A percentile compares a stretch with the other conserved stretches of the same genome.
Conservation (phyloP, 2,113 vertebrate genomes). For the Mormoops blainvillei region DNA sequence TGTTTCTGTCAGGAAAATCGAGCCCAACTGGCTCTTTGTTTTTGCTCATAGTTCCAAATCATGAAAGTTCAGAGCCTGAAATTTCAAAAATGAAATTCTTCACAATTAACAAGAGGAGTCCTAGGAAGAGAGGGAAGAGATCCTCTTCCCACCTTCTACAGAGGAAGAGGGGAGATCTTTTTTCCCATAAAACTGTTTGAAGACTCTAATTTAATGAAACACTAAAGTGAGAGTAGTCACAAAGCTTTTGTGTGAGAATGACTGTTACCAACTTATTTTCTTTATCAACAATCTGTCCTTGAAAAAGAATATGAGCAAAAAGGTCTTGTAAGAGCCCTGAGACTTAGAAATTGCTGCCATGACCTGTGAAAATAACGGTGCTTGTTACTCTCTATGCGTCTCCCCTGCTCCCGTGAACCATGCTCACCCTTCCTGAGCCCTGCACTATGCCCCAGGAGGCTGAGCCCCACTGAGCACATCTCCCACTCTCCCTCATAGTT, state of each 20-base stretch:
- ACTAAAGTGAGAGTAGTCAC: not conserved
- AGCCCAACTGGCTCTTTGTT: not conserved
- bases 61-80: not conserved
- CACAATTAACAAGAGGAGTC: not conserved
- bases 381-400: not conserved
- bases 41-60: not conserved
- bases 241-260: conserved; percentile 11
- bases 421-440: not conserved
- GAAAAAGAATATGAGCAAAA: not conserved
- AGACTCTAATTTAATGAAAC: conserved; percentile 9
- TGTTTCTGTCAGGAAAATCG: not conserved
- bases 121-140: not conserved
- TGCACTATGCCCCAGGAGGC: not conserved
- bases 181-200: not conserved
- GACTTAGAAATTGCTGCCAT: not conserved
- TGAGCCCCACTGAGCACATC: not conserved
- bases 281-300: conserved; percentile 22
- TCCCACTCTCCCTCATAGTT: not conserved
- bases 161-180: not conserved
- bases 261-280: conserved; percentile 12
- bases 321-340: not conserved
- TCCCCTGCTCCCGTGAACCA: not conserved
- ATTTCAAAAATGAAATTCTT: not conserved
- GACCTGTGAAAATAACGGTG: not conserved
- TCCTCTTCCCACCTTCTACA: not conserved